These are phyloP conservation scores for Tenodera sinensis DNA, from an alignment of 2,888 invertebrate species.

Conservation along the genomic window DNA sequence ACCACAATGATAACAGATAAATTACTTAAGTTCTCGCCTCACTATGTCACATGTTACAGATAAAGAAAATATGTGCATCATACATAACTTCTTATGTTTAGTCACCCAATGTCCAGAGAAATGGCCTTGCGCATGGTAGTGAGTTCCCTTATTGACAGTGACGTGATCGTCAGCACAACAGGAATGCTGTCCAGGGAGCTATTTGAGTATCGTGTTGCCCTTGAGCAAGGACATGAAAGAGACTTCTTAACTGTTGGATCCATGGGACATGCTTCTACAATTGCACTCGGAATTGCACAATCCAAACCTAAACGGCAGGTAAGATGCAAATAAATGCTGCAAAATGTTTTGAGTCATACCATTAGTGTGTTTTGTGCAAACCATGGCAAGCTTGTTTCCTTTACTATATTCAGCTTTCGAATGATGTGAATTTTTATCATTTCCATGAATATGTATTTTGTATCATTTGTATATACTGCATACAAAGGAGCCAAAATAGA, in stretches of 20 bases:
- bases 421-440: no score
- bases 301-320: conserved; percentile 42
- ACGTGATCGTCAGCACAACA: conserved; percentile 46
- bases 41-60: background rate
- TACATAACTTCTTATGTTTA: background rate
- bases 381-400: no score
- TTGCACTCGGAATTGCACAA: conserved; percentile 45
- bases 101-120: conserved; percentile 41
- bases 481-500: no score
- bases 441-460: no score
- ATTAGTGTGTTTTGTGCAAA: no score
- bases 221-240: conserved; percentile 43
- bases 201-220: conserved; percentile 43
- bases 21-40: no score
- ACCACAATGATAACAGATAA: no score
- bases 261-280: conserved; percentile 47
- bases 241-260: conserved; percentile 48
- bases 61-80: background rate
- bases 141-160: conserved; percentile 40
- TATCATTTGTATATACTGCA: no score
- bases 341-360: background rate
- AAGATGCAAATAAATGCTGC: background rate
- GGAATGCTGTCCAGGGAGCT: conserved; percentile 48
- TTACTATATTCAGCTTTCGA: no score
- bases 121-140: conserved; percentile 41